phyloP scores from a whole-genome alignment of 2,113 vertebrate species.

The Rhinopomastus cyanomelas region DNA sequence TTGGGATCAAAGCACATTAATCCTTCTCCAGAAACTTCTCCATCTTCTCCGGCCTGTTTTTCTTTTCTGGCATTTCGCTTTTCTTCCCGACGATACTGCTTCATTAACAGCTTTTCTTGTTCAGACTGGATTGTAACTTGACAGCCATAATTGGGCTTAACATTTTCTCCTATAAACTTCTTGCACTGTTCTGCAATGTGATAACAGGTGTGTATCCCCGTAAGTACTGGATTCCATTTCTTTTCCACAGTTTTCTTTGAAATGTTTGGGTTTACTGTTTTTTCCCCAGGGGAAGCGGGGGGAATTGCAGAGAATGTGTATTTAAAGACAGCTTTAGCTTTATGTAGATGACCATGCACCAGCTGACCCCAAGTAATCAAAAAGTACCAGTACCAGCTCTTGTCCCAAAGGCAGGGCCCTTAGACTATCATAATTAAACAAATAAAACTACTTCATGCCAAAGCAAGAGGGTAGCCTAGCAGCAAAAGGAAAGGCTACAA shows the following conservation, averaged over 20 bases:
- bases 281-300: too few relatives aligned
- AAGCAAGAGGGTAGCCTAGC: background rate
- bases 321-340: background rate
- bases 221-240: background rate
- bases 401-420: background rate
- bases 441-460: background rate
- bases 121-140: slow-evolving; percentile 97
- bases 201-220: background rate
- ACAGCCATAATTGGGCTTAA: slow-evolving; percentile 87
- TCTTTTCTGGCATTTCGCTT: slow-evolving; percentile 87
- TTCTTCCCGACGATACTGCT: slow-evolving; percentile 90
- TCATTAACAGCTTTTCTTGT: slow-evolving; percentile 92
- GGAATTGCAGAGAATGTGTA: rapidly evolving
- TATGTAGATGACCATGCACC: background rate
- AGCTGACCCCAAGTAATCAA: background rate
- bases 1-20: slow-evolving; percentile 85
- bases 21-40: slow-evolving; percentile 78
- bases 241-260: background rate
- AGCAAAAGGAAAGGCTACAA: background rate
- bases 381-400: background rate
- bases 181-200: slow-evolving; percentile 73
- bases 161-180: slow-evolving; percentile 78
- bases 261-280: background rate
- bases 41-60: slow-evolving; percentile 84
- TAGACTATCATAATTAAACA: background rate